phyloP scores from a whole-genome alignment of 2,113 vertebrate species.

The Catharus bicknelli region DNA sequence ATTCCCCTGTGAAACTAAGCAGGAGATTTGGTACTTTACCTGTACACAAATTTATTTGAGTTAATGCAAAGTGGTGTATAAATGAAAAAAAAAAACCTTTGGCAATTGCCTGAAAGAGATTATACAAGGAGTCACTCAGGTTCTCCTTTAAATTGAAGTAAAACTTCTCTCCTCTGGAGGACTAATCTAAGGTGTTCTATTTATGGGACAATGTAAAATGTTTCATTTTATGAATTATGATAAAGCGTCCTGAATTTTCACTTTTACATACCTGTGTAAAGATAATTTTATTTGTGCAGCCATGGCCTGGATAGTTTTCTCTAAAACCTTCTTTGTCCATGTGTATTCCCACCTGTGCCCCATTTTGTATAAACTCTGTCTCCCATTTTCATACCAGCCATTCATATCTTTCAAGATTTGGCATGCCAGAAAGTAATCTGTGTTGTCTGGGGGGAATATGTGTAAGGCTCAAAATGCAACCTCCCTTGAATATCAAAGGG shows the following conservation, averaged over 20 bases:
- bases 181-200: not conserved
- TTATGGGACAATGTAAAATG: not conserved
- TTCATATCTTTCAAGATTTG: not conserved
- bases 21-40: not conserved
- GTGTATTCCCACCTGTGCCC: not conserved
- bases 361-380: not conserved
- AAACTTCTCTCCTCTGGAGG: not conserved
- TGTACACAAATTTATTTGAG: not conserved
- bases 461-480: not conserved
- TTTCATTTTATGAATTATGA: not conserved
- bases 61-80: not conserved
- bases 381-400: not conserved
- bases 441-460: not conserved
- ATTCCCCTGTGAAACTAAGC: not conserved
- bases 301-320: not conserved
- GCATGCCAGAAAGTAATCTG: not conserved
- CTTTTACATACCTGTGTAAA: not conserved
- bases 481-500: not conserved
- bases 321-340: not conserved
- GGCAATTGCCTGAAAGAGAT: not conserved
- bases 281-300: not conserved
- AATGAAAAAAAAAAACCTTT: not conserved
- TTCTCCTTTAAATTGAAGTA: not conserved
- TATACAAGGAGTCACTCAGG: not conserved
- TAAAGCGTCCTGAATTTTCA: accelerated